Conservation (phyloP, 2,113 vertebrate genomes). For the Perccottus glenii region DNA sequence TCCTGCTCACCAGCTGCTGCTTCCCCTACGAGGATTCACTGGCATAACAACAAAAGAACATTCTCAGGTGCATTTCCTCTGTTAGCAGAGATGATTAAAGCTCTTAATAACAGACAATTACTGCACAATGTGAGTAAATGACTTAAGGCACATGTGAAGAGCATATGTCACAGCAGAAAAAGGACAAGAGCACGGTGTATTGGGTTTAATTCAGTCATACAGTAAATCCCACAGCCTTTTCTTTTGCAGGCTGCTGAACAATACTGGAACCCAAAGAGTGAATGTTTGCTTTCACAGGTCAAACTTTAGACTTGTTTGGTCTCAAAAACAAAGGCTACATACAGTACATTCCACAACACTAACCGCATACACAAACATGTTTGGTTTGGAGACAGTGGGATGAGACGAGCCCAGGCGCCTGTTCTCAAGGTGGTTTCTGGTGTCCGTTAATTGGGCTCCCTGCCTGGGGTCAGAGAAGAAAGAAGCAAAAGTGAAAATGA, state of each 20-base stretch:
- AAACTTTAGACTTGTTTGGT: conserved; percentile 18
- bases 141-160: conserved; percentile 37
- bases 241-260: conserved; percentile 28
- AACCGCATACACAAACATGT: conserved; percentile 30
- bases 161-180: conserved; percentile 37
- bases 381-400: conserved; percentile 38
- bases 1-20: conserved; percentile 55
- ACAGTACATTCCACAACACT: conserved; percentile 13
- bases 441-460: conserved; percentile 51
- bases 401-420: conserved; percentile 29
- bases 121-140: conserved; percentile 32
- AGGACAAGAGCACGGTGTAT: conserved; percentile 4
- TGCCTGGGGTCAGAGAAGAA: conserved; percentile 64
- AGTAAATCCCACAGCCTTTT: conserved; percentile 17
- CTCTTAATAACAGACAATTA: conserved; percentile 51
- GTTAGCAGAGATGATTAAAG: conserved; percentile 50
- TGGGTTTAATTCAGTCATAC: conserved; percentile 15
- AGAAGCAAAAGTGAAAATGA: conserved; percentile 51
- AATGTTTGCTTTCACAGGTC: conserved; percentile 20
- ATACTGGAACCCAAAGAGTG: conserved; percentile 16
- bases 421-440: conserved; percentile 76
- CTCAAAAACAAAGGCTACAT: conserved; percentile 43
- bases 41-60: conserved; percentile 50
- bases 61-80: conserved; percentile 62
- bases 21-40: conserved; percentile 31